Evolutionary conservation across 2,888 invertebrate genomes (phyloP), one percentile per base, ranked within the genome.

Genomic region (Octonoba sinensis): DNA sequence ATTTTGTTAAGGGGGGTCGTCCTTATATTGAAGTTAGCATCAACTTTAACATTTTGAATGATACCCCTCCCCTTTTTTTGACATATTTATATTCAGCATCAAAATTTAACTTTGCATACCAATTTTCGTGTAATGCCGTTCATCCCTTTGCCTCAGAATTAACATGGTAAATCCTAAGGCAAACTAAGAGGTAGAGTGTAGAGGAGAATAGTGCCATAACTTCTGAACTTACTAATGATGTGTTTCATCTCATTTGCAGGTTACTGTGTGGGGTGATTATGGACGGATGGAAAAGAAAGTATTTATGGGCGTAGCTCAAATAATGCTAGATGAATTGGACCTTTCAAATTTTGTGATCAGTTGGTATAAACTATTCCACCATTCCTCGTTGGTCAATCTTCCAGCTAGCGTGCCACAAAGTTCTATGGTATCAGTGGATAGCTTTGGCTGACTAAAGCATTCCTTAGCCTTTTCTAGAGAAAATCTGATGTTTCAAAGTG

Each of bases 201-300:
- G 27, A 27, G 6, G 27, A 27, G 27, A 27, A 27, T 27, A 36
- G 36, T 36, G 11, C 8, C 36, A 3, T 36, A 36, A 36, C 36
- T 36, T 6, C 36, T 2, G 11, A 36, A 8, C 11, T 36, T 8
- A 36, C 36, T 36, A 36, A 36, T 36, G 36, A 8, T 36, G 36
- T 36, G 36, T 8, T 36, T 36, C 1, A 11, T 36, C 54, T 47
- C 6, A 24, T 64, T 73, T 70, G 27, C 90, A 99, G 99, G 96
- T 99, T 86, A 99, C 98, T 74, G 98, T 99, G 73, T 99, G 99
- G 97, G 99, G 99, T 87, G 99, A 99, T 90, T 99, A 99, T 90
- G 98, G 99, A 84, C 94, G 99, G 86, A 95, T 99, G 89, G 99
- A 99, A 89, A 95, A 96, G 90, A 99, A 99, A 92, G 95, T 96